Conservation (phyloP, 2,113 vertebrate species). For the Seriola dumerili region DNA sequence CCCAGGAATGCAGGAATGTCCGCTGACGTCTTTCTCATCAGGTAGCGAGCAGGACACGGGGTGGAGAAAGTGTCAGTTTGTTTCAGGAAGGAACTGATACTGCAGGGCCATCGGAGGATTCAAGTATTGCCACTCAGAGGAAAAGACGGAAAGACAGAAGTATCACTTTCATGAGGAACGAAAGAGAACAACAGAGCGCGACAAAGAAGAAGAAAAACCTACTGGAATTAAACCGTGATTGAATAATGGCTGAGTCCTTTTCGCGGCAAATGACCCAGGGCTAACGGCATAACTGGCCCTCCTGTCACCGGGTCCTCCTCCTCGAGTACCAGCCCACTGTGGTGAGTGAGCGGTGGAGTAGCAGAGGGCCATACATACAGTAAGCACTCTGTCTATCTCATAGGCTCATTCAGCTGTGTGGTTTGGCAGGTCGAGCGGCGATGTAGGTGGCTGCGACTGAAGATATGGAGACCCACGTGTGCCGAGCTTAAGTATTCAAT, state of each 20-base stretch:
- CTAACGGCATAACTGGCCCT: slow-evolving; percentile 66
- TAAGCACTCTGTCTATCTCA: slow-evolving; percentile 74
- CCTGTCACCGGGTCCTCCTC: slow-evolving; percentile 67
- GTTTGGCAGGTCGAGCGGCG: slow-evolving; percentile 74
- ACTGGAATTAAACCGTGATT: slow-evolving; percentile 19
- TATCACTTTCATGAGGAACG: slow-evolving; percentile 40
- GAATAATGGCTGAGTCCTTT: slow-evolving; percentile 45
- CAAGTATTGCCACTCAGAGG: slow-evolving; percentile 52
- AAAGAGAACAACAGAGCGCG: slow-evolving; percentile 18
- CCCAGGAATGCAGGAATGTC: slow-evolving; percentile 84
- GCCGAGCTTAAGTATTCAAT: slow-evolving; percentile 74
- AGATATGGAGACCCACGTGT: slow-evolving; percentile 74
- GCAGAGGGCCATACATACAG: slow-evolving; percentile 69
- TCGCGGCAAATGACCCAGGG: slow-evolving; percentile 28
- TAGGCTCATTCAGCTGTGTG: slow-evolving; percentile 76
- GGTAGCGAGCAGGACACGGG: slow-evolving; percentile 23
- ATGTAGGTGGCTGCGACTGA: slow-evolving; percentile 80
- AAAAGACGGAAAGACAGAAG: slow-evolving; percentile 22
- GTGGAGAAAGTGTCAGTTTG: slow-evolving; percentile 43
- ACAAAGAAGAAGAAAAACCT: slow-evolving; percentile 31
- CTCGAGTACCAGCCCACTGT: slow-evolving; percentile 52
- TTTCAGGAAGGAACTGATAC: slow-evolving; percentile 69
- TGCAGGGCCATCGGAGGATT: slow-evolving; percentile 63
- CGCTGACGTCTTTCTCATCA: slow-evolving; percentile 76
- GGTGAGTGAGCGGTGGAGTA: slow-evolving; percentile 71